A percentile compares a stretch with the other conserved stretches of the same genome.
Conservation (phyloP, 1,140 invertebrate genomes). For the Bathynomus jamesi region DNA sequence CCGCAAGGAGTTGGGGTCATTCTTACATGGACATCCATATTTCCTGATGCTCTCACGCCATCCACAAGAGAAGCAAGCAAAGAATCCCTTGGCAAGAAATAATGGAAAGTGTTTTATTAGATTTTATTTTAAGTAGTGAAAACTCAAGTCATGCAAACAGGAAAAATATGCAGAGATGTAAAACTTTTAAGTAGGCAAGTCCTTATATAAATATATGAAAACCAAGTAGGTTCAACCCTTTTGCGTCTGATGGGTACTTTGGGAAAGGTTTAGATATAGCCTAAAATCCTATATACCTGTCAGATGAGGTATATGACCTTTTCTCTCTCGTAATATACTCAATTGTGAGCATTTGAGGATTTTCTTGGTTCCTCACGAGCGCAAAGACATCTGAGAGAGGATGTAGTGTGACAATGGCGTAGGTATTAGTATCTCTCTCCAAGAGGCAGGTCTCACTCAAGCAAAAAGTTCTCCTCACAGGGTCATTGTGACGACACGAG, state of each 20-base stretch:
- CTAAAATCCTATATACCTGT: too few relatives aligned
- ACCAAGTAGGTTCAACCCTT: too few relatives aligned
- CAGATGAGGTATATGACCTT: slow-evolving; percentile 61
- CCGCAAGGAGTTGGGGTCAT: slow-evolving; percentile 73
- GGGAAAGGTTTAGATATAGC: too few relatives aligned
- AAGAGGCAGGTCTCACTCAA: slow-evolving; percentile 90
- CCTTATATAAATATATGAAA: too few relatives aligned
- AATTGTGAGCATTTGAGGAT: slow-evolving; percentile 88
- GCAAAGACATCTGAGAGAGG: slow-evolving; percentile 86
- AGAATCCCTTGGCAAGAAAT: slow-evolving; percentile 71
- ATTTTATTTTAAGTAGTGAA: too few relatives aligned
- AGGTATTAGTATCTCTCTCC: slow-evolving; percentile 93
- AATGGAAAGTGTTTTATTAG: too few relatives aligned
- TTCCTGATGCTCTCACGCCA: slow-evolving; percentile 90
- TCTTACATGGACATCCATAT: slow-evolving; percentile 92
- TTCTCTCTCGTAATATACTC: slow-evolving; percentile 89
- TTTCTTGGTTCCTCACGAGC: slow-evolving; percentile 75
- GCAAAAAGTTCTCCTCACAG: slow-evolving; percentile 72
- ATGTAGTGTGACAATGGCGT: slow-evolving; percentile 79
- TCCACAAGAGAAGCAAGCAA: slow-evolving; percentile 90
- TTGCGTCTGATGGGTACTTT: too few relatives aligned
- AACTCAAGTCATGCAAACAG: too few relatives aligned
- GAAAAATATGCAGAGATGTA: too few relatives aligned
- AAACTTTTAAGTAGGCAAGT: too few relatives aligned
- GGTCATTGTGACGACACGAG: slow-evolving; percentile 65